phyloP scores from a whole-genome alignment of 1,140 invertebrate species.

The Dendroctonus valens region DNA sequence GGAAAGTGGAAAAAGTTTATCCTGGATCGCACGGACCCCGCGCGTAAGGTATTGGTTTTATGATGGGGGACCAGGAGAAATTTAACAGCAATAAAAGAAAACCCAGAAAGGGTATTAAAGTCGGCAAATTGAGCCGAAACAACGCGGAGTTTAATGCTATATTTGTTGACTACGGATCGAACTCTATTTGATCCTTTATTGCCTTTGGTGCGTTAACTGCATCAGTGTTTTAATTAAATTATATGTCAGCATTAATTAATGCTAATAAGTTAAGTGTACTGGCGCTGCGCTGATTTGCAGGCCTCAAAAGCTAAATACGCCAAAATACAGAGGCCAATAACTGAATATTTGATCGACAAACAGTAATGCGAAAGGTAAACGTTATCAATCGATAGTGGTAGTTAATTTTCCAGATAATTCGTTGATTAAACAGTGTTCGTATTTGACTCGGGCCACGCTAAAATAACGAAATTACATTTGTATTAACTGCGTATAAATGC shows the following conservation, averaged over 20 bases:
- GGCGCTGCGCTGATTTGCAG: constrained; percentile 22
- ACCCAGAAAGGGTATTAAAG: no score
- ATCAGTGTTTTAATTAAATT: constrained; percentile 30
- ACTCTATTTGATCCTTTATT: constrained; percentile 10
- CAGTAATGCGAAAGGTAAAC: constrained; percentile 43
- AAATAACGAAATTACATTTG: constrained; percentile 18
- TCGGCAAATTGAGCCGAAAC: no score
- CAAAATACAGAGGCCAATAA: constrained; percentile 32
- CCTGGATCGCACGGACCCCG: no score
- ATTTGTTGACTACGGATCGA: constrained; percentile 13
- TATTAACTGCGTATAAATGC: constrained; percentile 17
- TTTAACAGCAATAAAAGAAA: no score
- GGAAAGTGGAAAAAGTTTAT: constrained; percentile 29
- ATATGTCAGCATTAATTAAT: constrained; percentile 35
- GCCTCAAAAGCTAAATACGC: constrained; percentile 39
- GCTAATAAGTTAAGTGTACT: constrained; percentile 35
- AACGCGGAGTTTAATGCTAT: not conserved
- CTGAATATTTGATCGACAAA: constrained; percentile 42
- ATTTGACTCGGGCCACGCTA: constrained; percentile 32
- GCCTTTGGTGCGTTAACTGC: constrained; percentile 17
- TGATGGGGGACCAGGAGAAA: no score
- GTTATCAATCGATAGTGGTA: constrained; percentile 43
- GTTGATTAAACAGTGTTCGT: constrained; percentile 40
- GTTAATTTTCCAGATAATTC: constrained; percentile 44
- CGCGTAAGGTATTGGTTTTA: no score